phyloP scores from a whole-genome alignment of 2,113 vertebrate genomes.

The Odontophorus gujanensis region DNA sequence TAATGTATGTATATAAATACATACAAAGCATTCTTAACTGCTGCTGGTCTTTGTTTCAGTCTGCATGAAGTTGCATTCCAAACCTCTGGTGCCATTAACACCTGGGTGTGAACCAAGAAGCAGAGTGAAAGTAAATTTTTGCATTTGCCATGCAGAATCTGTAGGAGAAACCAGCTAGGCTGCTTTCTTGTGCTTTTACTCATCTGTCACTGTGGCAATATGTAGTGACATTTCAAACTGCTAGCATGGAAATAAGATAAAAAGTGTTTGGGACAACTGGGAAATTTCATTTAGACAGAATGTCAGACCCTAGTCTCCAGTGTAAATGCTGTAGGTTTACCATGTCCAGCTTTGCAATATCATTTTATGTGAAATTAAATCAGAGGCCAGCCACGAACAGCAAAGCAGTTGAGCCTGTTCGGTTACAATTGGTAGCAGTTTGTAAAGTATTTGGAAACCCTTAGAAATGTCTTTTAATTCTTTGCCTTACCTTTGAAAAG shows the following conservation, averaged over 20 bases:
- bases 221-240: slow-evolving; percentile 71
- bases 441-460: background rate
- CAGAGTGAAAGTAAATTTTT: background rate
- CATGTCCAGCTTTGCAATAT: slow-evolving; percentile 62
- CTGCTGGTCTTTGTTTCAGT: background rate
- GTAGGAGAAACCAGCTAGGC: background rate
- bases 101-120: background rate
- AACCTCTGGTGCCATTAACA: background rate
- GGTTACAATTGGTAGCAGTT: background rate
- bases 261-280: slow-evolving; percentile 80
- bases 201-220: slow-evolving; percentile 70
- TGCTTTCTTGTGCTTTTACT: slow-evolving; percentile 63
- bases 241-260: slow-evolving; percentile 75
- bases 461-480: background rate
- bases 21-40: background rate
- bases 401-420: slow-evolving; percentile 18
- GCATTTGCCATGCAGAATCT: background rate
- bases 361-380: slow-evolving; percentile 75
- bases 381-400: slow-evolving; percentile 47
- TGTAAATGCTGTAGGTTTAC: slow-evolving; percentile 72
- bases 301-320: slow-evolving; percentile 72
- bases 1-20: background rate
- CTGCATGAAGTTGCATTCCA: background rate
- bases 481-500: background rate
- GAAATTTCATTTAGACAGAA: slow-evolving; percentile 80